phyloP scores from a whole-genome alignment of 2,888 invertebrate species.

The Mayetiola destructor region DNA sequence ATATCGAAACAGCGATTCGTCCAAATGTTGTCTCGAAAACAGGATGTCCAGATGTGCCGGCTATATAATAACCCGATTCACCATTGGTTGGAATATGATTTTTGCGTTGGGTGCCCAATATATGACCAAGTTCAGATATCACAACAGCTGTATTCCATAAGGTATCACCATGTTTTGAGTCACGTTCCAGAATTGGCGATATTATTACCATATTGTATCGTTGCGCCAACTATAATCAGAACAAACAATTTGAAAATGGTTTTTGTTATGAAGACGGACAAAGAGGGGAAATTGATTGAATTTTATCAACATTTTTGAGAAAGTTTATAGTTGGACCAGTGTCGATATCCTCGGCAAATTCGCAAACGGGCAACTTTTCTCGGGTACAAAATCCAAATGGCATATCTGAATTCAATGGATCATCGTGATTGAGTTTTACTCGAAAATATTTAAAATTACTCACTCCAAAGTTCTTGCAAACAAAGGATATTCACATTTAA shows the following conservation, averaged over 20 bases:
- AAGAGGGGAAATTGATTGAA: not conserved
- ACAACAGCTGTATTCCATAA: conserved; percentile 94
- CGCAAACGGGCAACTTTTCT: conserved; percentile 76
- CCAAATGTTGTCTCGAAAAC: conserved; percentile 79
- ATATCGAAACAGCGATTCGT: conserved; percentile 87
- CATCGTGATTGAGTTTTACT: not conserved
- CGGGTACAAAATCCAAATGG: conserved; percentile 95
- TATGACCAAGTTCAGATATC: conserved; percentile 68
- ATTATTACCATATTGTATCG: conserved; percentile 83
- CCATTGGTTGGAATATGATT: conserved; percentile 97
- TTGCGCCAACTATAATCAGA: conserved; percentile 49
- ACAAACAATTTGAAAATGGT: not conserved
- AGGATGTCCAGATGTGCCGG: conserved; percentile 90
- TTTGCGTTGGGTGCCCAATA: conserved; percentile 88
- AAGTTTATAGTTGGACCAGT: conserved; percentile 71
- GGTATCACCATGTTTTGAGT: conserved; percentile 59
- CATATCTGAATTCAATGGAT: conserved; percentile 53
- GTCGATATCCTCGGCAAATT: conserved; percentile 81
- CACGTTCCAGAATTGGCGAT: conserved; percentile 86
- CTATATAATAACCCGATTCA: conserved; percentile 89
- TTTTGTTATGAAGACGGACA: not conserved
- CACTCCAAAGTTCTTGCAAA: conserved; percentile 94
- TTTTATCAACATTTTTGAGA: conserved; percentile 43
- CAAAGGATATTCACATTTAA: conserved; percentile 80
- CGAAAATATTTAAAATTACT: not conserved